Percentiles rank a stretch among this genome's conserved stretches.
phyloP scores from a whole-genome alignment of 1,140 invertebrate species.

The Acromyrmex heyeri region DNA sequence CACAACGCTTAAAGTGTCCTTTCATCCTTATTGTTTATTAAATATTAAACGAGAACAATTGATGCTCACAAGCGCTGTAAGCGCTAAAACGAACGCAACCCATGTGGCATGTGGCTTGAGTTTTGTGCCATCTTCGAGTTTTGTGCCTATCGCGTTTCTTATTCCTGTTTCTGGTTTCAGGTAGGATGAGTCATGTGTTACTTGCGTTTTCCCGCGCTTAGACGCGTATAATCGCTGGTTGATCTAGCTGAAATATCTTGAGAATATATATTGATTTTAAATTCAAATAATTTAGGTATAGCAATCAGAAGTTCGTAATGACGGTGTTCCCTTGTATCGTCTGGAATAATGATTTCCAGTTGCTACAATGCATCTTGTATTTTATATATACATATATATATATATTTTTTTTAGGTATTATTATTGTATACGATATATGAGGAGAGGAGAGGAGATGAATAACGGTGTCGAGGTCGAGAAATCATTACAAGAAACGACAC shows the following conservation, averaged over 20 bases:
- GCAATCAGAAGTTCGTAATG: no score
- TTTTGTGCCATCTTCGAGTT: background rate
- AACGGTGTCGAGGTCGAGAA: background rate
- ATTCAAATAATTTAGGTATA: background rate
- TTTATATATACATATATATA: background rate
- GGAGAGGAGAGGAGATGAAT: background rate
- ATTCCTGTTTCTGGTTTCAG: background rate
- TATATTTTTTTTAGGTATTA: background rate
- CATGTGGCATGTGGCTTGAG: background rate
- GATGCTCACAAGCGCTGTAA: no score
- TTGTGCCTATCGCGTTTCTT: background rate
- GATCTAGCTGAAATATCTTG: background rate
- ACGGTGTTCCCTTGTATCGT: background rate
- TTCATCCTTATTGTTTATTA: no score
- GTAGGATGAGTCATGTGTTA: background rate
- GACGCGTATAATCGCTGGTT: background rate
- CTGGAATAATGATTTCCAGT: background rate
- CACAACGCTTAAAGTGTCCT: no score
- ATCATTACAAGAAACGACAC: background rate
- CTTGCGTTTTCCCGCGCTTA: background rate
- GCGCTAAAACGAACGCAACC: no score
- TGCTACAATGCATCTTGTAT: no score
- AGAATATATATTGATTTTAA: background rate
- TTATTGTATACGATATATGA: background rate
- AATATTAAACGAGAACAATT: no score